phyloP scores from a whole-genome alignment of 2,113 vertebrate species.

The Nycticryphes semicollaris region DNA sequence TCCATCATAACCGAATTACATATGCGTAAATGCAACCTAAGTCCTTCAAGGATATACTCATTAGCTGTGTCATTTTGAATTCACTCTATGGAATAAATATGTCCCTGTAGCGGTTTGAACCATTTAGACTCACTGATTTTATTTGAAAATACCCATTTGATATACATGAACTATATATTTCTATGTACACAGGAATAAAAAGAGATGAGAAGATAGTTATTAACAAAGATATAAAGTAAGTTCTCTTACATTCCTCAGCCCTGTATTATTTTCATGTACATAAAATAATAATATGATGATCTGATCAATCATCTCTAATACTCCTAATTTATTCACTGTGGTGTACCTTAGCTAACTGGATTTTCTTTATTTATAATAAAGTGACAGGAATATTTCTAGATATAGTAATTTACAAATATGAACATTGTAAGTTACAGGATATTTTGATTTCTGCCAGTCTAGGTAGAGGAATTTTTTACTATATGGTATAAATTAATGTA shows the following conservation, averaged over 20 bases:
- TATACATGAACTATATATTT: background rate
- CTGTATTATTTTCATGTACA: background rate
- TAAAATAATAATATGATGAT: background rate
- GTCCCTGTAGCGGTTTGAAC: background rate
- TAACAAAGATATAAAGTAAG: background rate
- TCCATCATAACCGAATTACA: background rate
- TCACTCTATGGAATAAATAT: conserved; percentile 26
- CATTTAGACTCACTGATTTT: background rate
- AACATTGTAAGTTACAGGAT: background rate
- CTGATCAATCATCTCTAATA: background rate
- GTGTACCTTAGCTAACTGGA: background rate
- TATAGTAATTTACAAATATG: background rate
- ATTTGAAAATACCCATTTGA: background rate
- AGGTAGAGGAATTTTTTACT: background rate
- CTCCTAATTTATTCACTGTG: background rate
- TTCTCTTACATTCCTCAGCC: background rate
- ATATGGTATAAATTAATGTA: background rate
- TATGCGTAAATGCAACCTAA: conserved; percentile 21
- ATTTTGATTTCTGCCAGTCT: background rate
- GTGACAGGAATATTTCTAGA: background rate
- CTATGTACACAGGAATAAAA: background rate
- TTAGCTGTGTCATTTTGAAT: conserved; percentile 41
- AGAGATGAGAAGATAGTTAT: background rate
- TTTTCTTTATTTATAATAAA: background rate
- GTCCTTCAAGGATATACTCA: conserved; percentile 44